Conservation (phyloP, 2,888 invertebrate genomes). For the Microctonus brassicae region DNA sequence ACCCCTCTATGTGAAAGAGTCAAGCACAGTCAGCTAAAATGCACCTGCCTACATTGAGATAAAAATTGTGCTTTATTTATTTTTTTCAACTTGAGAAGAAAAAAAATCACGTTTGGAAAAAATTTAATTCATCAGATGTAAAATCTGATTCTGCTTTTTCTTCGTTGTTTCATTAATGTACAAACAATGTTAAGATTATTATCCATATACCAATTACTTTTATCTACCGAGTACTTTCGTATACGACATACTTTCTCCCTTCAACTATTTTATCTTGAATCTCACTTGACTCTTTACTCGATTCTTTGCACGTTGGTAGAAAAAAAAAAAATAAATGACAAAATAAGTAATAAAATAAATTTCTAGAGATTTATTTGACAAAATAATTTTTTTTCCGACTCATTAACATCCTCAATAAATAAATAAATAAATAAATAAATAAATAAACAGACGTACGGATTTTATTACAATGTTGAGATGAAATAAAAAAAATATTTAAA, state of each 20-base stretch:
- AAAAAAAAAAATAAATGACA: background rate
- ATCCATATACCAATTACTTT: background rate
- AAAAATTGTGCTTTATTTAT: background rate
- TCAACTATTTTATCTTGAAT: background rate
- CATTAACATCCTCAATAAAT: no score
- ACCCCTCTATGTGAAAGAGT: background rate
- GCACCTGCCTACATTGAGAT: background rate
- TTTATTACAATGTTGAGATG: no score
- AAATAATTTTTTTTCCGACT: no score
- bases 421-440: no score
- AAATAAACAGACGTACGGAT: no score
- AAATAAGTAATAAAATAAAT: no score
- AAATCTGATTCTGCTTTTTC: background rate
- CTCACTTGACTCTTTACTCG: background rate
- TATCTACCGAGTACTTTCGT: background rate
- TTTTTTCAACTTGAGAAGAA: background rate
- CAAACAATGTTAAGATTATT: background rate
- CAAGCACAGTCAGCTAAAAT: background rate
- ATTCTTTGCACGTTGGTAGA: background rate
- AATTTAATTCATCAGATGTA: background rate
- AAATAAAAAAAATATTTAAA: background rate
- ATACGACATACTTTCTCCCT: background rate
- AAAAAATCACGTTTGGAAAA: background rate
- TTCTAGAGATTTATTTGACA: no score
- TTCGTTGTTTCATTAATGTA: background rate